Evolutionary conservation across 2,113 vertebrate genomes (phyloP).

Genomic region (Dryoscopus gambensis): DNA sequence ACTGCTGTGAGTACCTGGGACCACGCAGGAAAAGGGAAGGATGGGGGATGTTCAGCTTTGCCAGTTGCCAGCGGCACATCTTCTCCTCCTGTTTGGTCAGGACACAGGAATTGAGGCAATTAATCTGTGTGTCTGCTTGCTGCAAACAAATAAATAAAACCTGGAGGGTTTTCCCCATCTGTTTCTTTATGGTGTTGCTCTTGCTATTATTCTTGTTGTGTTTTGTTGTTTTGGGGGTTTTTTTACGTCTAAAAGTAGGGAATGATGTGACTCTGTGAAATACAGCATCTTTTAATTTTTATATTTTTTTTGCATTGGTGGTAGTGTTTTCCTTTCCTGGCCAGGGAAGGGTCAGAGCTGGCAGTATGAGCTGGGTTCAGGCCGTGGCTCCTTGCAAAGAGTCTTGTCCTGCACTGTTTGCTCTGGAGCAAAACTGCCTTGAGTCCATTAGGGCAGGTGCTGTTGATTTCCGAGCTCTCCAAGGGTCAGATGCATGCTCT

Average conservation of each 20-base stretch:
- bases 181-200: conserved; percentile 35
- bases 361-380: neutral
- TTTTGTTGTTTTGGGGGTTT: neutral
- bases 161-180: conserved; percentile 40
- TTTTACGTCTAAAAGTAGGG: neutral
- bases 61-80: neutral
- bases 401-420: neutral
- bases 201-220: neutral
- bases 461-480: neutral
- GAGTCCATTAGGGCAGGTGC: neutral
- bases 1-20: neutral
- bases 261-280: neutral
- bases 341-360: neutral
- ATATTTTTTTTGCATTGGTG: neutral
- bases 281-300: neutral
- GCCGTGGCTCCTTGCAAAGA: neutral
- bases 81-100: neutral
- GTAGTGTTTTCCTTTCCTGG: neutral
- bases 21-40: neutral
- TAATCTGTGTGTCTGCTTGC: conserved; percentile 4
- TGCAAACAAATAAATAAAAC: conserved; percentile 41
- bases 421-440: neutral
- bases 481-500: neutral
- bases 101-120: neutral
- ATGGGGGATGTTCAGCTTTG: neutral